A percentile compares a stretch with the other conserved stretches of the same genome.
Evolutionary conservation across 23 tunicate genomes (phyloP).

Genomic region (Halocynthia roretzi): DNA sequence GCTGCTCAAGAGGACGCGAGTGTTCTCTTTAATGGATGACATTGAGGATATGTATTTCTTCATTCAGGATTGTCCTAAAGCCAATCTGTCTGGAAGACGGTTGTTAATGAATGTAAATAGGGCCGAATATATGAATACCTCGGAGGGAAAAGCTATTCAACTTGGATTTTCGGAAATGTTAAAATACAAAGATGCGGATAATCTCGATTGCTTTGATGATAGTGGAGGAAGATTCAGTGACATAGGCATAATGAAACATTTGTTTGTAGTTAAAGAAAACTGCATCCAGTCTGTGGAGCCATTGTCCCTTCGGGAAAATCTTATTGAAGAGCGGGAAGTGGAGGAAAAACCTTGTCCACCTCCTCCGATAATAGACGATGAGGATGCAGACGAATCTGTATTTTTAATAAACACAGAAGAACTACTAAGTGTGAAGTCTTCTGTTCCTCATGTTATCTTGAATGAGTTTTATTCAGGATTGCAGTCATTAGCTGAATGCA

Average conservation of each 20-base stretch:
- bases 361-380: conserved; percentile 16
- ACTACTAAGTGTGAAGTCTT: conserved; percentile 11
- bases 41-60: conserved; percentile 21
- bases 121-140: conserved; percentile 4
- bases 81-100: neutral
- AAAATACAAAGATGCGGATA: too few relatives aligned
- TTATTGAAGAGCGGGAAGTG: too few relatives aligned
- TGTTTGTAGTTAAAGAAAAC: too few relatives aligned
- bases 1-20: conserved; percentile 3
- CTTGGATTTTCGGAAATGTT: neutral
- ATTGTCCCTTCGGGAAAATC: too few relatives aligned
- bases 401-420: conserved; percentile 20
- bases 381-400: conserved; percentile 16
- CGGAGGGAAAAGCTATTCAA: conserved; percentile 6
- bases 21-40: conserved; percentile 16
- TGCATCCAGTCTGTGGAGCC: too few relatives aligned
- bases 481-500: too few relatives aligned
- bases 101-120: conserved; percentile 1
- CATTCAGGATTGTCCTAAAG: conserved; percentile 19
- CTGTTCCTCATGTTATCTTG: neutral
- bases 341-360: conserved; percentile 10
- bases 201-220: too few relatives aligned
- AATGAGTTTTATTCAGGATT: too few relatives aligned
- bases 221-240: too few relatives aligned
- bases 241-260: too few relatives aligned